A percentile compares a stretch with the other conserved stretches of the same genome.
These are phyloP conservation scores for Druon quercuslanigerum DNA, from an alignment of 1,140 invertebrate species.

Conservation along the genomic window DNA sequence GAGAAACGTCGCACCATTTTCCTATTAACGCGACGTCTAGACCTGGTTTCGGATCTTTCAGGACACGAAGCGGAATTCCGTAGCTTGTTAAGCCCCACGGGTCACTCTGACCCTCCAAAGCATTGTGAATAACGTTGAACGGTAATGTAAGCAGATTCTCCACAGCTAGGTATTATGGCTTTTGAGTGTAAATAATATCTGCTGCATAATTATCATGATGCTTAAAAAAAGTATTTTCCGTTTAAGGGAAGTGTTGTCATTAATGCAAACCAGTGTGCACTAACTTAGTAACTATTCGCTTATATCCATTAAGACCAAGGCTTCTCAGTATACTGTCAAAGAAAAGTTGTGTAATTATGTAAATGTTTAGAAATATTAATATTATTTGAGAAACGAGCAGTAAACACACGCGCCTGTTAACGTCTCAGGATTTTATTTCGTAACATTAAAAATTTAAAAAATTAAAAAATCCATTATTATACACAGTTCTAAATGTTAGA, in stretches of 20 bases:
- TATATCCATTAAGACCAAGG: background rate
- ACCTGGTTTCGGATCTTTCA: slow-evolving; percentile 22
- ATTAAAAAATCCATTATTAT: too few species aligned
- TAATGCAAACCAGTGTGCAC: background rate
- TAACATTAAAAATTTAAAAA: too few species aligned
- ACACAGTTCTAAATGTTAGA: too few species aligned
- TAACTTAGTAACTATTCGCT: background rate
- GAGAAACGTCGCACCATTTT: slow-evolving; percentile 51
- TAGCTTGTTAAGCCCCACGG: slow-evolving; percentile 17
- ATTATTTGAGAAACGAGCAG: too few species aligned
- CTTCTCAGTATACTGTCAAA: background rate
- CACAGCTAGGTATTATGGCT: background rate
- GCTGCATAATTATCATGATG: slow-evolving; percentile 3
- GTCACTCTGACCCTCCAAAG: slow-evolving; percentile 10
- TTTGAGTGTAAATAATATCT: slow-evolving; percentile 16
- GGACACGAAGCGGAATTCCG: slow-evolving; percentile 21
- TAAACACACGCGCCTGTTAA: too few species aligned
- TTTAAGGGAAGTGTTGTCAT: background rate
- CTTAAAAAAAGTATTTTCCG: background rate
- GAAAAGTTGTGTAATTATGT: background rate
- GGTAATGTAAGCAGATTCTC: slow-evolving; percentile 12
- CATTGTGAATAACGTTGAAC: slow-evolving; percentile 12
- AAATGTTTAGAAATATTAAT: too few species aligned
- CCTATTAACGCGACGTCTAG: slow-evolving; percentile 52
- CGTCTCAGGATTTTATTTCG: too few species aligned